Base-by-base conservation (phyloP, 2,113 vertebrate genomes). In the Bos javanicus region DNA sequence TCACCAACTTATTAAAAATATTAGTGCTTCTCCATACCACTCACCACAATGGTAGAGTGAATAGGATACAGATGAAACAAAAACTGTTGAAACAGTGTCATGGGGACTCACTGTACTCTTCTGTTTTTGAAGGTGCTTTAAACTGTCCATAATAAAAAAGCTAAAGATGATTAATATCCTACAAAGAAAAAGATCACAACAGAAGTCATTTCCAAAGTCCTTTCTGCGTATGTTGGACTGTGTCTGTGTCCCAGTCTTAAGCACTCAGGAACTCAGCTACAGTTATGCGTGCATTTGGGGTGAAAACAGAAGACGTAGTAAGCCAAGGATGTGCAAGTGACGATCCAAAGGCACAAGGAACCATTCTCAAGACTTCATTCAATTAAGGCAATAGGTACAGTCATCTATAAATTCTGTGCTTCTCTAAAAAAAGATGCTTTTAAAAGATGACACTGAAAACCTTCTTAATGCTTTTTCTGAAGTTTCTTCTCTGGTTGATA, bases 361-460 rank as follows among this genome's bases (percentile, higher is more conserved):
- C 7, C 17, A 86, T 43, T 56, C 76, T 83, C 28, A 62, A 91
- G 87, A 43, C 87, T 95, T 74, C 9, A 46, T 48, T 76, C 50
- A 91, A 92, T 62, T 59, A 43, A 95, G 25, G 30, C 33, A 86
- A 94, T 43, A 86, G 19, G 78, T 30, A 71, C 4, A 26, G 39
- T 52, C 56, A 80, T 5, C 6, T 60, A 91, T n/a, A 56, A 64
- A 78, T 57, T 67, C 48, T 71, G 33, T 82, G 21, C 80, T 52
- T 85, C 76, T 95, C 50, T 36, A 92, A 95, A 91, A 91, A 96
- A 92, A 46, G 43, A 25, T 95, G 50, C 39, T 88, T 90, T 88
- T n/a, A 85, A 83, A 96, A 97, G 67, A 91, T 23, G 11, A 52
- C 80, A 83, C 16, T 15, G 30, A 81, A 94, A 96, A 85, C 17